Evolutionary conservation across 2,797 vertebrate species (phyloP).

Genomic region (Acipenser transmontanus): DNA sequence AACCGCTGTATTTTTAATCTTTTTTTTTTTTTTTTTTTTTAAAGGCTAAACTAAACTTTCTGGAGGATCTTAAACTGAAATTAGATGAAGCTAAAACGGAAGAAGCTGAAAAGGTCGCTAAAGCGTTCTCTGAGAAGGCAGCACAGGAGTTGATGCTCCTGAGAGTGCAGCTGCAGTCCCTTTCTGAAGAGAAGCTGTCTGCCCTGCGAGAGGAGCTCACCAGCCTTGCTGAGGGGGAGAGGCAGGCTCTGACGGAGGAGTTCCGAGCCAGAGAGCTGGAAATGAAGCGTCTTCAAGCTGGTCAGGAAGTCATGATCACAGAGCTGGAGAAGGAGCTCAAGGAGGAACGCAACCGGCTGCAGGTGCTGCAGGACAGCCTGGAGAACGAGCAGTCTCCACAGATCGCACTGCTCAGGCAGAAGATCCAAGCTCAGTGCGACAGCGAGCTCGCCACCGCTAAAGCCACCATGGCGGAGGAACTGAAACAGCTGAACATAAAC

Average conservation of each 20-base stretch:
- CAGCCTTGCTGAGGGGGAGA: constrained; percentile 43
- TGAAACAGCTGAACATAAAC: constrained; percentile 42
- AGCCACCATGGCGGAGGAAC: constrained; percentile 45
- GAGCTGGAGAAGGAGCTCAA: constrained; percentile 52
- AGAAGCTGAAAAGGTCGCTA: constrained; percentile 26
- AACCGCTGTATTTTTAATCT: too few relatives aligned
- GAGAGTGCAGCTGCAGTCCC: constrained; percentile 31
- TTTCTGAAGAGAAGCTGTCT: constrained; percentile 16
- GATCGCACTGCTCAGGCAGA: constrained; percentile 40
- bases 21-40: too few relatives aligned
- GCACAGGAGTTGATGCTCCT: constrained; percentile 41
- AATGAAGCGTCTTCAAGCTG: constrained; percentile 26
- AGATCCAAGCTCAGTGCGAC: constrained; percentile 40
- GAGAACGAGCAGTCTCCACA: constrained; percentile 42
- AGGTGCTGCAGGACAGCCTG: constrained; percentile 56
- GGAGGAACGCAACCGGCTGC: constrained; percentile 56
- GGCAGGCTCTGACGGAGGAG: constrained; percentile 41
- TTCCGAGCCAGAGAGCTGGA: constrained; percentile 46
- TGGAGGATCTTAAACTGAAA: constrained; percentile 27
- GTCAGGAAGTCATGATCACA: too few relatives aligned
- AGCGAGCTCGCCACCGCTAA: constrained; percentile 47
- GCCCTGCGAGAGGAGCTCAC: constrained; percentile 44
- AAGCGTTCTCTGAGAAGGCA: constrained; percentile 27
- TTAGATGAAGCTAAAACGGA: constrained; percentile 38
- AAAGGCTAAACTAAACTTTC: constrained; percentile 48